Evolutionary conservation across 2,797 vertebrate genomes (phyloP).

Genomic region (Peromyscus melanophrys): DNA sequence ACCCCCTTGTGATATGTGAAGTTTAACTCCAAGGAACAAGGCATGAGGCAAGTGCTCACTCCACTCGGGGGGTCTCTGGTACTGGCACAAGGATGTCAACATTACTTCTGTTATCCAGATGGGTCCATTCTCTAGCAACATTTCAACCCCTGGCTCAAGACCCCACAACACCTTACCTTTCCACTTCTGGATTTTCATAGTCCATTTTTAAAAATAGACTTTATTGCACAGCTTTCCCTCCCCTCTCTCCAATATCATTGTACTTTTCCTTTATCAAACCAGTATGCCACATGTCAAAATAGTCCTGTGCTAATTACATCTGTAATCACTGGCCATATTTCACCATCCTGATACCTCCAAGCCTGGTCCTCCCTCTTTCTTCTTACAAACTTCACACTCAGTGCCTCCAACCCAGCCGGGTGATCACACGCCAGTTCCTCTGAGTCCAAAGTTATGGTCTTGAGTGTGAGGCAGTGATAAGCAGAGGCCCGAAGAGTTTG

Average conservation of each 20-base stretch:
- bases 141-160: neutral
- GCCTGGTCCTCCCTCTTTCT: neutral
- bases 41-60: neutral
- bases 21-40: neutral
- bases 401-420: neutral
- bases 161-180: neutral
- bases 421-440: neutral
- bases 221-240: neutral
- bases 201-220: neutral
- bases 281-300: neutral
- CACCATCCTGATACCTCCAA: neutral
- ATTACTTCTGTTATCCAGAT: neutral
- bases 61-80: too few relatives aligned
- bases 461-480: neutral
- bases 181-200: neutral
- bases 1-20: neutral
- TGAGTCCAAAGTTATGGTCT: slow-evolving; percentile 15
- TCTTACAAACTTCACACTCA: neutral
- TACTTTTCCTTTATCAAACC: slow-evolving; percentile 14
- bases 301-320: neutral
- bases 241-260: neutral
- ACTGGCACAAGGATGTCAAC: neutral
- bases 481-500: neutral
- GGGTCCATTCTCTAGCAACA: neutral
- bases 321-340: neutral